Percentiles rank a stretch among this genome's conserved stretches.
Evolutionary conservation across 2,113 vertebrate species (phyloP).

Genomic region (Chinchilla lanigera): DNA sequence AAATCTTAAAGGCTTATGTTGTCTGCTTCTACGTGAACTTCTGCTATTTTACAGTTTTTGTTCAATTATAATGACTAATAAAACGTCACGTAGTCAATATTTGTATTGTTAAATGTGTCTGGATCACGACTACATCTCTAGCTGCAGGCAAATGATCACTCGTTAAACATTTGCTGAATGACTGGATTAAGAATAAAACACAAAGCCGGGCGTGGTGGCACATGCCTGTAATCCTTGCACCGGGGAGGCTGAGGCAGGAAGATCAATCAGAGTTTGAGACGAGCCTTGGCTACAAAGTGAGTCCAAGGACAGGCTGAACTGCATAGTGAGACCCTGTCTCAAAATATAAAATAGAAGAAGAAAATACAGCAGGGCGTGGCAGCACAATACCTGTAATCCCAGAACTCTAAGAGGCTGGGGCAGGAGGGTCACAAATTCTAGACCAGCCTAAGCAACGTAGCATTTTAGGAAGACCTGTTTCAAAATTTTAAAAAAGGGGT

Average conservation of each 20-base stretch:
- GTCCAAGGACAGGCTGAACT: no score
- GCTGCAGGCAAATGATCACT: neutral
- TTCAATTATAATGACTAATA: slow-evolving; percentile 5
- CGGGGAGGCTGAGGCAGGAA: neutral
- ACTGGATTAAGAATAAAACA: slow-evolving; percentile 17
- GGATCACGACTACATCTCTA: neutral
- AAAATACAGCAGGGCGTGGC: neutral
- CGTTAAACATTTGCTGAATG: neutral
- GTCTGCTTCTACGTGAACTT: slow-evolving; percentile 49
- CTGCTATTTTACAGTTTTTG: neutral
- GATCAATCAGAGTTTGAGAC: no score
- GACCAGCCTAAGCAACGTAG: neutral
- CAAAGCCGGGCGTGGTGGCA: neutral
- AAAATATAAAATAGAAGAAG: neutral
- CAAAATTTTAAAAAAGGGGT: neutral
- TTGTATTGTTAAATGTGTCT: neutral
- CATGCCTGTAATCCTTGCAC: neutral
- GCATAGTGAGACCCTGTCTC: no score
- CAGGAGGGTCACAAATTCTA: neutral
- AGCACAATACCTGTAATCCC: neutral
- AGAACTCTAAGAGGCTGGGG: neutral
- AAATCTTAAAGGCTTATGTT: slow-evolving; percentile 21
- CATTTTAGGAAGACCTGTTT: neutral
- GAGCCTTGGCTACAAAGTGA: no score
- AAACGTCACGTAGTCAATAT: neutral